Conservation (phyloP, 1,140 invertebrate genomes). For the Propsilocerus akamusi region DNA sequence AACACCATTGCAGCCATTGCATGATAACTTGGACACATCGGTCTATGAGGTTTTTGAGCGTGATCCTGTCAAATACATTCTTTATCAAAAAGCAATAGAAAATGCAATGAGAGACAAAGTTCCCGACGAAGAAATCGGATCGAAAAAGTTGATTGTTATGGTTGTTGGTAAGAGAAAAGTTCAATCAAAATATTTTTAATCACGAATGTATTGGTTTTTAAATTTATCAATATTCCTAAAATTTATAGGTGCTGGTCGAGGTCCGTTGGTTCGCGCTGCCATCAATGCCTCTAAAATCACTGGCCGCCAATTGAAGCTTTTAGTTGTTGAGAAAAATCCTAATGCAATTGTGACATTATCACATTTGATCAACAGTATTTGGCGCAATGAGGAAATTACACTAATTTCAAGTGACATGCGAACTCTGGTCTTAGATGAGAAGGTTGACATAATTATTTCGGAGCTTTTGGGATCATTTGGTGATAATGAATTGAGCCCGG, state of each 20-base stretch:
- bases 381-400: slow-evolving; percentile 48
- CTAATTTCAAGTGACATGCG: slow-evolving; percentile 86
- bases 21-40: slow-evolving; percentile 87
- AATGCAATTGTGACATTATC: slow-evolving; percentile 85
- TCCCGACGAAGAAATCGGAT: slow-evolving; percentile 15
- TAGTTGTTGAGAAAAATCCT: slow-evolving; percentile 96
- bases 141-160: slow-evolving; percentile 50
- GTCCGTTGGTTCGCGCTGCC: slow-evolving; percentile 74
- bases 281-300: slow-evolving; percentile 50
- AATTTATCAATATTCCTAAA: too few species aligned
- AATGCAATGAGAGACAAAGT: slow-evolving; percentile 42
- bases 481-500: slow-evolving; percentile 96
- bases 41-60: slow-evolving; percentile 98
- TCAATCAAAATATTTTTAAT: too few species aligned
- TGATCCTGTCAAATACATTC: slow-evolving; percentile 89
- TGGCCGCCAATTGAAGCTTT: slow-evolving; percentile 42
- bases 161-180: too few species aligned
- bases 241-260: slow-evolving; percentile 90
- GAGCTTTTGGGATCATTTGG: slow-evolving; percentile 95
- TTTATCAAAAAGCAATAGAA: slow-evolving; percentile 74
- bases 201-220: too few species aligned
- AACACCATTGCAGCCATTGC: slow-evolving; percentile 76
- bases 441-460: slow-evolving; percentile 90
- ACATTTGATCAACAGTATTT: slow-evolving; percentile 60
- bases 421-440: slow-evolving; percentile 55